Base-by-base conservation (phyloP, 53 echinoderm and acorn worm species). In the Luidia sarsii region DNA sequence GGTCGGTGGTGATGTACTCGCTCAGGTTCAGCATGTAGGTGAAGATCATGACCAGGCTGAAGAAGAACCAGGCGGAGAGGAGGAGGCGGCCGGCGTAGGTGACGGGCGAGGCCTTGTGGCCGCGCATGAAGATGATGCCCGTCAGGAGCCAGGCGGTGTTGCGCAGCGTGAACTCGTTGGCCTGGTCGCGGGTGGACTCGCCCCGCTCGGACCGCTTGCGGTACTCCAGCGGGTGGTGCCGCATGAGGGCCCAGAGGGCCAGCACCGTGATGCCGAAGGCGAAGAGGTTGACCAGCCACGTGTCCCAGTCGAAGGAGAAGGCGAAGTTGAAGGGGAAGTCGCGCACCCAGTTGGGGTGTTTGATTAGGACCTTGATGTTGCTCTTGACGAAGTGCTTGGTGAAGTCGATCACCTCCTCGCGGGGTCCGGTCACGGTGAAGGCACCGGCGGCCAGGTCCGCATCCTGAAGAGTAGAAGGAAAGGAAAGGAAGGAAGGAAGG, bases 381-480 rank as follows among this genome's bases (percentile, higher is more conserved):
- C 85, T 71, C 10, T 27, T 75, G 48, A 80, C 31, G 79, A 90
- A 95, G n/a, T 52, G 20, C 10, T 80, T 61, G 15, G 90, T 79
- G 57, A 87, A 95, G 36, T 95, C 95, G 29, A 95, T 79, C 28
- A 79, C 92, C 1, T 68, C 71, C 68, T 92, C 92, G 27, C 95
- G 48, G 21, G 80, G 81, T 0, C 30, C 36, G 14, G 90, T 89
- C 67, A 57, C 80, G 3, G 83, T 82, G 20, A 95, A 65, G 1
- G 92, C 83, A 4, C 64, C 95, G 5, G 92, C 92, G 9, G 87
- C 87, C 15, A 92, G 60, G 48, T 95, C 95, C 3, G 92, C 95
- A 56, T 95, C 92, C 95, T 95, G 90, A 27, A 29, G 59, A 33
- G n/a, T n/a, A n/a, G n/a, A n/a, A n/a, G n/a, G n/a, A n/a, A n/a